These are phyloP conservation scores for Hippopotamyrus pictus DNA, from an alignment of 2,797 vertebrate genomes.

Conservation along the genomic window DNA sequence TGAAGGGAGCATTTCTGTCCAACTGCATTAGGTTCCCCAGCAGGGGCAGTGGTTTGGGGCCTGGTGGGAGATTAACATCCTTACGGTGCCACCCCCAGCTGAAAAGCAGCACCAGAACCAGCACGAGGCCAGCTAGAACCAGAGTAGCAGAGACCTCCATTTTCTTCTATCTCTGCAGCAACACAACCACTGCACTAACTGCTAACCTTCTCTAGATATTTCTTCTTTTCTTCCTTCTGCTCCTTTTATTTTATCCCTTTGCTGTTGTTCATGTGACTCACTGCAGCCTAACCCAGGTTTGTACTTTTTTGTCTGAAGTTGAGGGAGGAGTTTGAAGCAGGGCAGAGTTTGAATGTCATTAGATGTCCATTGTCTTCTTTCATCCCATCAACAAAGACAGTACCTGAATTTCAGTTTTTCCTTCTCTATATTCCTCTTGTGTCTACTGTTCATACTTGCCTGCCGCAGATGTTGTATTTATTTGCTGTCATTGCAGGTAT, in stretches of 20 bases:
- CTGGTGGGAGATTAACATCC: slow-evolving; percentile 46
- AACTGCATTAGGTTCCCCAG: slow-evolving; percentile 52
- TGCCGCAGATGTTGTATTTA: not conserved
- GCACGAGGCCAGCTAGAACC: slow-evolving; percentile 26
- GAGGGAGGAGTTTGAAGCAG: not conserved
- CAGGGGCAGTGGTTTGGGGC: slow-evolving; percentile 49
- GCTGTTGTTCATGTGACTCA: not conserved
- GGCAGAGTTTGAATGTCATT: not conserved
- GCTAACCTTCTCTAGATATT: not conserved
- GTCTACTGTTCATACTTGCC: not conserved
- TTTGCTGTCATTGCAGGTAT: not conserved
- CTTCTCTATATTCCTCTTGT: not conserved
- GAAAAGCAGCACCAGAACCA: slow-evolving; percentile 39
- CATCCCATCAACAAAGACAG: not conserved
- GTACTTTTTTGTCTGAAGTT: not conserved
- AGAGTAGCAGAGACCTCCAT: slow-evolving; percentile 34
- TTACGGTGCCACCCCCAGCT: slow-evolving; percentile 19
- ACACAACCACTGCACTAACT: not conserved
- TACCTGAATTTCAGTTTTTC: not conserved
- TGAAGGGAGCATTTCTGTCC: slow-evolving; percentile 47
- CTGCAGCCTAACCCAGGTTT: not conserved
- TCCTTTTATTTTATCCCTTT: not conserved
- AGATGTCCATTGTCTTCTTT: not conserved
- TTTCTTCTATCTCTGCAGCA: not conserved
- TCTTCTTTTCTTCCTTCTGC: not conserved